These are phyloP conservation scores for Apamea sordens DNA, from an alignment of 2,888 invertebrate species.

Conservation along the genomic window DNA sequence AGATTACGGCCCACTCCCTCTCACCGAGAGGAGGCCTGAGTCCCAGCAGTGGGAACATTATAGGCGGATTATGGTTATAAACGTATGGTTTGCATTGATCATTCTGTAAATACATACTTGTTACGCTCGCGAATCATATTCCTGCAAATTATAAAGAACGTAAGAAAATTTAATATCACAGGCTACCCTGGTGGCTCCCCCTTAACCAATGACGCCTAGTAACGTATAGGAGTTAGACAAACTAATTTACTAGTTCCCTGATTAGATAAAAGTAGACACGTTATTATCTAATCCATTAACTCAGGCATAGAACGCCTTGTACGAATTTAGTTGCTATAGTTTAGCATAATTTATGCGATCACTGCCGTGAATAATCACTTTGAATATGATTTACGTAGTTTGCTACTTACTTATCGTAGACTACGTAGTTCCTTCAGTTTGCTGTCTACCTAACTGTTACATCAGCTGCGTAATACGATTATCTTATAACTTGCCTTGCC, in stretches of 20 bases:
- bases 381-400: conserved; percentile 66
- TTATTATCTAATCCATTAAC: conserved; percentile 64
- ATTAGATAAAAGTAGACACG: conserved; percentile 49
- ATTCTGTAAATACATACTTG: no score
- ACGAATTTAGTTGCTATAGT: conserved; percentile 59
- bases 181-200: no score
- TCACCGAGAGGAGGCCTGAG: no score
- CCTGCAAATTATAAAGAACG: no score
- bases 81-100: no score
- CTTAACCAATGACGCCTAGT: background rate
- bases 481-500: conserved; percentile 16
- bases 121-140: no score
- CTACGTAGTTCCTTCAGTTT: conserved; percentile 35
- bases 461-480: conserved; percentile 46
- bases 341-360: conserved; percentile 66
- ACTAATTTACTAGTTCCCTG: conserved; percentile 26
- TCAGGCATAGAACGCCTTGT: conserved; percentile 45
- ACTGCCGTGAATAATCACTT: conserved; percentile 63
- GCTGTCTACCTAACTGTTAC: conserved; percentile 35
- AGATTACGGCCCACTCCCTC: no score
- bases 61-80: no score
- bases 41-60: no score
- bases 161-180: no score
- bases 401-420: conserved; percentile 37
- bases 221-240: background rate